Evolutionary conservation across 2,113 vertebrate species (phyloP).

Genomic region (Myocastor coypus): DNA sequence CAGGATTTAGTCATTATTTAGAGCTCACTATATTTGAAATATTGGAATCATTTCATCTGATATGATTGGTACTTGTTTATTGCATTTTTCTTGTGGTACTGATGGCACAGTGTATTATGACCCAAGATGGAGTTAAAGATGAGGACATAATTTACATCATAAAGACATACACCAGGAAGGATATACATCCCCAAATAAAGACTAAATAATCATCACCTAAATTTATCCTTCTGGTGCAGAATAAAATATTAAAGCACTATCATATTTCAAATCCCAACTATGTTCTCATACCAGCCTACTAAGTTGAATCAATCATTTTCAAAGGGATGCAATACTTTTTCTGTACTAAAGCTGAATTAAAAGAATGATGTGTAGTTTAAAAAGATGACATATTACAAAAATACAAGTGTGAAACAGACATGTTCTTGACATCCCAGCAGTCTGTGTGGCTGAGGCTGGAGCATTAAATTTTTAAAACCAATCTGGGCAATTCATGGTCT

Average conservation of each 20-base stretch:
- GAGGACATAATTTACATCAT: neutral
- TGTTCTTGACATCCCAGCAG: neutral
- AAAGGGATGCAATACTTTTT: neutral
- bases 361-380: neutral
- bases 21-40: neutral
- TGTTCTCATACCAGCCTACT: neutral
- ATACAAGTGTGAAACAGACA: neutral
- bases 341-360: neutral
- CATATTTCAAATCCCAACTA: neutral
- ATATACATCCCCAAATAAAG: neutral
- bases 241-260: neutral
- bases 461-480: neutral
- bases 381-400: neutral
- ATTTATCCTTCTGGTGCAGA: neutral
- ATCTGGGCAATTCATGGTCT: neutral
- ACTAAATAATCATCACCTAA: neutral
- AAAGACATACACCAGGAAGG: neutral
- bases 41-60: neutral
- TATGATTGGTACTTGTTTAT: neutral
- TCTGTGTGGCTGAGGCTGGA: neutral
- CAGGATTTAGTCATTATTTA: neutral
- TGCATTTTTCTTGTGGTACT: neutral
- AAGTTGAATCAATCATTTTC: neutral
- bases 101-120: neutral
- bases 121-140: neutral